Conservation (phyloP, 2,888 invertebrate species). For the Taphrorychus bicolor region DNA sequence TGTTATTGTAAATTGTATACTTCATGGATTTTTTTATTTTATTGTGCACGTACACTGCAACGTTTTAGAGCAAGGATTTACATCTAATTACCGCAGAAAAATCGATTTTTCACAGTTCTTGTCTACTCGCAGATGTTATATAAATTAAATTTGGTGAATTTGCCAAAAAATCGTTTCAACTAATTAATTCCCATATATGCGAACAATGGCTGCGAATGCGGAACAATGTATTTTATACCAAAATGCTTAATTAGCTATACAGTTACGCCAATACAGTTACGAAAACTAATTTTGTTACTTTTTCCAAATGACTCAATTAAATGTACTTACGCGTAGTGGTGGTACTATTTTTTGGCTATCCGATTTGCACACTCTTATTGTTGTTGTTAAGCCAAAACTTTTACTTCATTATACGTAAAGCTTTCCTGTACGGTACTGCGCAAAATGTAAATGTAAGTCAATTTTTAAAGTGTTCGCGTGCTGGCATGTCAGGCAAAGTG, state of each 20-base stretch:
- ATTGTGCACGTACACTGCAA: no score
- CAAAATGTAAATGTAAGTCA: constrained; percentile 18
- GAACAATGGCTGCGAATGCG: neutral
- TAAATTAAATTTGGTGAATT: neutral
- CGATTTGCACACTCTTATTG: no score
- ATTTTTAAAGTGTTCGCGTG: constrained; percentile 32
- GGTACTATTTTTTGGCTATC: no score
- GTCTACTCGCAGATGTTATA: no score
- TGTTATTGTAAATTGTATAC: no score
- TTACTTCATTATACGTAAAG: neutral
- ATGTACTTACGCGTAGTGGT: no score
- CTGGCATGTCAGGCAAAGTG: constrained; percentile 30
- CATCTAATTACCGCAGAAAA: neutral
- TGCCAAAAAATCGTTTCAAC: neutral
- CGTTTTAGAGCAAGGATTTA: no score
- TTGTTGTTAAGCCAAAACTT: neutral
- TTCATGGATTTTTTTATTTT: no score
- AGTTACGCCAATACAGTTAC: neutral
- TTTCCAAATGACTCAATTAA: no score
- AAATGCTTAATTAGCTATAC: neutral
- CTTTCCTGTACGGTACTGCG: constrained; percentile 13
- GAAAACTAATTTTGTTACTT: neutral
- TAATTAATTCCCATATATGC: neutral
- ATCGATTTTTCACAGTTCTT: neutral
- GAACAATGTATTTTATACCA: neutral